Evolutionary conservation across 2,888 invertebrate species (phyloP).

Genomic region (Drosophila multiciliata): DNA sequence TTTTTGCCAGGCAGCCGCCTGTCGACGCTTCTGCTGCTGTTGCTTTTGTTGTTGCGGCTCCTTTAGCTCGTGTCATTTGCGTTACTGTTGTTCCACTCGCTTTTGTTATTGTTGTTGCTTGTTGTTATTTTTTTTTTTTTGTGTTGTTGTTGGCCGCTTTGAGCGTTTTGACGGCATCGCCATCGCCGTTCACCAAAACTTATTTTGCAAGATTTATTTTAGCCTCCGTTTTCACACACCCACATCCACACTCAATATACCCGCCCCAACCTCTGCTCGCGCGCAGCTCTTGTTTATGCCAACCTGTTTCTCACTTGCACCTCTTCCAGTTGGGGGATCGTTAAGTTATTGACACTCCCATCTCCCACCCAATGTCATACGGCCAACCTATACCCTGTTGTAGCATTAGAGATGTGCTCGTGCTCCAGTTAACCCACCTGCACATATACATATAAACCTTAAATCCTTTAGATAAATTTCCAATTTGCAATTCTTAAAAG

Average conservation of each 20-base stretch:
- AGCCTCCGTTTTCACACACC: conserved; percentile 7
- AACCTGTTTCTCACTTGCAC: conserved; percentile 34
- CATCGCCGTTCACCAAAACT: conserved; percentile 51
- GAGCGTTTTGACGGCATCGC: conserved; percentile 57
- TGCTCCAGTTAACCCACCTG: background rate
- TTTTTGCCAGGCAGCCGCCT: conserved; percentile 75
- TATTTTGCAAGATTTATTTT: conserved; percentile 77
- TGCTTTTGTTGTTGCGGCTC: conserved; percentile 26
- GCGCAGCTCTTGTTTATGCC: conserved; percentile 11
- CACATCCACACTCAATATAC: background rate
- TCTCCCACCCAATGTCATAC: conserved; percentile 31
- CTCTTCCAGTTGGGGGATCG: conserved; percentile 52
- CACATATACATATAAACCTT: background rate
- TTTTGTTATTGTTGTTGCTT: conserved; percentile 17
- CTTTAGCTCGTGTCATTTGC: conserved; percentile 61
- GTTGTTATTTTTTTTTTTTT: conserved; percentile 25
- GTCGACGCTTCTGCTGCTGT: conserved; percentile 37
- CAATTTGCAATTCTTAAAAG: background rate
- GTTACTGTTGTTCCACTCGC: conserved; percentile 46
- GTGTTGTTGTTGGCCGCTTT: conserved; percentile 48
- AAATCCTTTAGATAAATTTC: background rate
- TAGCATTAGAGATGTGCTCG: conserved; percentile 26
- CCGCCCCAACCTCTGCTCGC: conserved; percentile 1
- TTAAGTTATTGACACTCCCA: conserved; percentile 66
- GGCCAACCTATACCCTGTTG: background rate